Conservation (phyloP, 1,140 invertebrate species). For the Heliconius hermathena region DNA sequence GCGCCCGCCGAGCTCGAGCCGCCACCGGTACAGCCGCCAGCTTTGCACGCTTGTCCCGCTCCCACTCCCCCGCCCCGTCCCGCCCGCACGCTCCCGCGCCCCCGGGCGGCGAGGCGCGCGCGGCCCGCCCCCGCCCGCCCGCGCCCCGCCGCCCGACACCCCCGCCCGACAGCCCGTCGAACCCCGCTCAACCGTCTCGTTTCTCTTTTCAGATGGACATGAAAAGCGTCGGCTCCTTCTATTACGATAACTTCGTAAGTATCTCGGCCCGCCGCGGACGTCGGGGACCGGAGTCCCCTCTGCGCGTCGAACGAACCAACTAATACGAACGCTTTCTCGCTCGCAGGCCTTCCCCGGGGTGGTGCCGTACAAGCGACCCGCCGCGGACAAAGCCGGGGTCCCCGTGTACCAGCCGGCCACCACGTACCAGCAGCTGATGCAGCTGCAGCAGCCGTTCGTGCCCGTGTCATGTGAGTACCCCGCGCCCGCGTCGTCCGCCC, state of each 20-base stretch:
- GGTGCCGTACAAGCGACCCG: conserved; percentile 94
- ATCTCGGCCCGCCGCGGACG: conserved; percentile 50
- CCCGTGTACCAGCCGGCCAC: conserved; percentile 97
- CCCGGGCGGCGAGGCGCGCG: conserved; percentile 57
- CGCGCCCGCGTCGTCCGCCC: conserved; percentile 85
- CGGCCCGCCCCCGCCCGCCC: conserved; percentile 54
- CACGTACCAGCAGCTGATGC: conserved; percentile 97
- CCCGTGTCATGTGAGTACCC: conserved; percentile 96
- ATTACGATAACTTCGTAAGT: conserved; percentile 97
- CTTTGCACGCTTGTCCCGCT: conserved; percentile 71
- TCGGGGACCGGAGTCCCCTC: not conserved
- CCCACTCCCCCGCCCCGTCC: conserved; percentile 60
- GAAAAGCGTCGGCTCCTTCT: conserved; percentile 95
- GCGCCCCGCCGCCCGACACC: conserved; percentile 58
- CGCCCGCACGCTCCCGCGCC: conserved; percentile 63
- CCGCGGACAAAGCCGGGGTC: conserved; percentile 96
- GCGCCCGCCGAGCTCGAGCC: conserved; percentile 77
- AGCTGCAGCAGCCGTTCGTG: conserved; percentile 95
- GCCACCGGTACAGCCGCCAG: conserved; percentile 74
- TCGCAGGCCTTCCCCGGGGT: conserved; percentile 95
- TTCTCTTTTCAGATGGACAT: conserved; percentile 92
- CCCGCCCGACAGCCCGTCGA: conserved; percentile 52
- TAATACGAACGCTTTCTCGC: conserved; percentile 22
- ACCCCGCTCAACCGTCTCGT: conserved; percentile 69
- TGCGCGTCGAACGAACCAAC: not conserved